Evolutionary conservation across 2,888 invertebrate genomes (phyloP).

Genomic region (Doris montereyensis): DNA sequence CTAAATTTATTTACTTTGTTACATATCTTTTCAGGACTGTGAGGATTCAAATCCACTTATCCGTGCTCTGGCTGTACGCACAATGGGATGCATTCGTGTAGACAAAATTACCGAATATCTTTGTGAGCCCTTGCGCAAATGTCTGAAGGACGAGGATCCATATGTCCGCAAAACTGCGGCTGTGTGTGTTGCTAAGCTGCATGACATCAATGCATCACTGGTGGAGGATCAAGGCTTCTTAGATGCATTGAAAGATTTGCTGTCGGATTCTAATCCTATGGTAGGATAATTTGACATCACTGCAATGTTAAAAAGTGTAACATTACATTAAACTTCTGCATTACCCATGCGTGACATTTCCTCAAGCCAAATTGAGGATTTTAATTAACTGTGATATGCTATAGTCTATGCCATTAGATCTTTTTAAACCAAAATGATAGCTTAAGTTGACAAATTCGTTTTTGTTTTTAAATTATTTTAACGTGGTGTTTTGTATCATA

Average conservation of each 20-base stretch:
- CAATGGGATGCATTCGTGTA: constrained; percentile 99
- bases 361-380: no score
- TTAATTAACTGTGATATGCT: no score
- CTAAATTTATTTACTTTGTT: no score
- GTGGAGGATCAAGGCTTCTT: constrained; percentile 93
- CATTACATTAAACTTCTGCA: no score
- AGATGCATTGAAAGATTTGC: constrained; percentile 94
- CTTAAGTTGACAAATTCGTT: no score
- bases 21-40: constrained; percentile 83
- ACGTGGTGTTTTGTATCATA: no score
- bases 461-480: no score
- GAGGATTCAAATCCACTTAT: constrained; percentile 99
- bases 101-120: constrained; percentile 99
- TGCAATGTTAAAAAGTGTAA: no score
- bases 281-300: no score
- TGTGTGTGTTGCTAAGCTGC: constrained; percentile 98
- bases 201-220: constrained; percentile 88
- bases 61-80: constrained; percentile 96
- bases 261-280: constrained; percentile 99
- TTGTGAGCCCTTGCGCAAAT: constrained; percentile 94
- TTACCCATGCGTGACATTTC: no score
- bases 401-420: no score
- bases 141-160: constrained; percentile 75
- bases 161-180: constrained; percentile 94
- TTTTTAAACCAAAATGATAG: no score